A percentile compares a stretch with the other conserved stretches of the same genome.
Evolutionary conservation across 2,113 vertebrate genomes (phyloP).

Genomic region (Periophthalmus modestus): DNA sequence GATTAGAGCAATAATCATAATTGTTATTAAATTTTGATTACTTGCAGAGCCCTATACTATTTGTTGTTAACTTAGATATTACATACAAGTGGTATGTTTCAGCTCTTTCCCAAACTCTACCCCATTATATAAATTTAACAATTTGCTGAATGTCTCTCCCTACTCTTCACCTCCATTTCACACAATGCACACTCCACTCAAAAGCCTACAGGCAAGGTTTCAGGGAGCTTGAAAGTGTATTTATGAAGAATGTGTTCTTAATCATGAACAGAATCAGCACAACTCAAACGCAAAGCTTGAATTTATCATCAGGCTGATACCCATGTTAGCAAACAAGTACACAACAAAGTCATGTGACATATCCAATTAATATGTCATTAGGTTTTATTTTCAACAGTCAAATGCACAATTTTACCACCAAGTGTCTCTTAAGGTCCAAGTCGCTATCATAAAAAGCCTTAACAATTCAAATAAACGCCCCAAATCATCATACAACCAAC

Average conservation of each 20-base stretch:
- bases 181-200: too few relatives aligned
- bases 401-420: constrained; percentile 1
- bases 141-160: neutral
- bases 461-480: constrained; percentile 31
- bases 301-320: neutral
- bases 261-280: constrained; percentile 11
- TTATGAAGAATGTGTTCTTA: neutral
- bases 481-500: constrained; percentile 3
- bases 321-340: constrained; percentile 7
- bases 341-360: constrained; percentile 20
- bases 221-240: too few relatives aligned
- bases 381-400: constrained; percentile 20
- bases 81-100: too few relatives aligned
- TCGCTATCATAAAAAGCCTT: constrained; percentile 11
- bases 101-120: too few relatives aligned
- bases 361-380: constrained; percentile 21
- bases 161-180: neutral
- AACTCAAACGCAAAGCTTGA: constrained; percentile 3
- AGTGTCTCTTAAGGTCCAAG: neutral
- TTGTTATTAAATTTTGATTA: too few relatives aligned
- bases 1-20: too few relatives aligned
- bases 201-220: too few relatives aligned
- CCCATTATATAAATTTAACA: neutral
- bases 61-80: too few relatives aligned
- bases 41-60: too few relatives aligned